Base-by-base conservation (phyloP, 2,797 vertebrate genomes). In the Brachymystax lenok region DNA sequence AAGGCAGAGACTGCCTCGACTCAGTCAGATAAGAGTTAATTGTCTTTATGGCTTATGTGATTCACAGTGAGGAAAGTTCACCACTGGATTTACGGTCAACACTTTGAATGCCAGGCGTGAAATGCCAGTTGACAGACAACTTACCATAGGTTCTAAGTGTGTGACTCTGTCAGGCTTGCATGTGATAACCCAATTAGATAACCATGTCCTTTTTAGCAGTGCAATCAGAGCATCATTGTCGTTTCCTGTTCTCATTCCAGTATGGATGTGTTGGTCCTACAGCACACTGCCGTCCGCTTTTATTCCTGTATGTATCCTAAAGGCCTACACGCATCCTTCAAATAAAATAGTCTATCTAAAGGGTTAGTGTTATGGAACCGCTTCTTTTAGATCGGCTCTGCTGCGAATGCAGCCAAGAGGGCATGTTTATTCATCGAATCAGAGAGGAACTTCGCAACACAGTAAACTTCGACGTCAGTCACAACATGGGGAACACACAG, bases 61-160 rank as follows among this genome's bases (percentile, higher is more conserved):
- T 63, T 46, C 2, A 28, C 56, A 14, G 46, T 17, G 13, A 54
- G 52, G 50, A 52, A 30, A 50, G 61, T 64, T 50, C 59, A 5
- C 12, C n/a, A 24, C 5, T 24, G 28, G n/a, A 35, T 76, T 69
- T 28, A 4, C 14, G 28, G 50, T 56, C 50, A 68, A 68, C 2
- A 6, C 12, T 66, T 75, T 73, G 14, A 64, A 27, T 59, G 3
- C 24, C 52, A 21, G 28, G 50, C 19, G 16, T 68, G 10, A 78
- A 51, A 46, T 30, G 17, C 71, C 71, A 35, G 33, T n/a, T 13
- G 63, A 74, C 63, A 14, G 66, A 75, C 59, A 59, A 27, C 21
- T 77, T 35, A 46, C 61, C 46, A 19, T 30, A 56, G 52, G 64
- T 66, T 54, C 50, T 13, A 66, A 19, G 27, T 54, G 51, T 70